Evolutionary conservation across 2,113 vertebrate genomes (phyloP), one percentile per base, ranked within the genome.

Genomic region (Leucoraja erinaceus): DNA sequence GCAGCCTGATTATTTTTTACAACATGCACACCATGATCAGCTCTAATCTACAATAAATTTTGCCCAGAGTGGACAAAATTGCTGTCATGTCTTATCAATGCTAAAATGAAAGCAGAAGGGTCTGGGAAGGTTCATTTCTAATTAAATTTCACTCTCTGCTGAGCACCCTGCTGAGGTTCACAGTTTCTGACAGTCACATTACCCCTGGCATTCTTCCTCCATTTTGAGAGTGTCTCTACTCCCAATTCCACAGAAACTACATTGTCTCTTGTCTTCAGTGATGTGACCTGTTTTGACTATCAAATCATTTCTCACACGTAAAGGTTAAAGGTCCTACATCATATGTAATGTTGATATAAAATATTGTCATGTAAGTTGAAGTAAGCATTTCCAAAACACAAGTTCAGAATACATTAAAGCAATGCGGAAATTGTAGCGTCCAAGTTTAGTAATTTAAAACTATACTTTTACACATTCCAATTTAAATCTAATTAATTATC

Each of bases 71-170:
- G 78, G 93, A 95, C 93, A 94, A 93, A 95, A 93, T 84, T 93
- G 63, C 76, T 94, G 90, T 95, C 94, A 95, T 93, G 90, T 9
- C 92, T 93, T 93, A 93, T 94, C 91, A 94, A 88, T 91, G 93
- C 93, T 92, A 93, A 93, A 94, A 93, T 61, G 93, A 94, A 95
- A 93, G 93, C 22, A 93, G 93, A 93, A 94, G 77, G 84, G 81
- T 93, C 93, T 94, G 94, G 94, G 93, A 95, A 94, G 94, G 95
- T 94, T 94, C 94, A 94, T 54, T 94, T 94, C 93, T 95, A 95
- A n/a, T 94, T 95, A 95, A 95, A 94, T 95, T 95, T 94, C 93
- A 93, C 92, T 95, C 93, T 95, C 93, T 92, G 59, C n/a, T 94
- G 94, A 95, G 83, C 92, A 93, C 74, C 93, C 92, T 90, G 93